Conservation (phyloP, 2,888 invertebrate genomes). For the Nesidiocoris tenuis region DNA sequence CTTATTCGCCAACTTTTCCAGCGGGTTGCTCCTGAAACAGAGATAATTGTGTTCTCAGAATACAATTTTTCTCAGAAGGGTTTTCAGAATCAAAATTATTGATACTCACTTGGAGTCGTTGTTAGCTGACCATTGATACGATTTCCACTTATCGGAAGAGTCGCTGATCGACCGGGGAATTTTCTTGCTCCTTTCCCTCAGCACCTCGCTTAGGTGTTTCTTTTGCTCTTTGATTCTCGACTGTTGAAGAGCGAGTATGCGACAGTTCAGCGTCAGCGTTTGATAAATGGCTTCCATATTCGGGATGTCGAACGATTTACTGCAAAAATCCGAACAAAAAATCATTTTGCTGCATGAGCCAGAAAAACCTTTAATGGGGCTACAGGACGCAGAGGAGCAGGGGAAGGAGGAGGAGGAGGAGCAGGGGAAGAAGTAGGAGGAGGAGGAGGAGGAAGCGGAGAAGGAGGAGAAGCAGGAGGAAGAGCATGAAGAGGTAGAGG, state of each 20-base stretch:
- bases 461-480: too few species aligned
- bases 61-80: too few species aligned
- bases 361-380: too few species aligned
- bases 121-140: neutral
- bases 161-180: constrained; percentile 15
- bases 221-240: constrained; percentile 41
- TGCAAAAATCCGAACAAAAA: too few species aligned
- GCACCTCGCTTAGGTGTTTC: constrained; percentile 20
- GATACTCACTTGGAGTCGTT: neutral
- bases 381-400: too few species aligned
- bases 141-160: constrained; percentile 13
- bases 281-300: constrained; percentile 77
- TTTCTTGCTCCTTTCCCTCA: constrained; percentile 9
- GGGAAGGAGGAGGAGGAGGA: too few species aligned
- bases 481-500: too few species aligned
- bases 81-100: neutral
- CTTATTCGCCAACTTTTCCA: constrained; percentile 51
- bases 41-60: too few species aligned
- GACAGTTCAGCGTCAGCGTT: constrained; percentile 72
- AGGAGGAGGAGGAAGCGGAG: too few species aligned
- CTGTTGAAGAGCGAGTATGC: constrained; percentile 64
- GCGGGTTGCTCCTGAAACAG: constrained; percentile 49
- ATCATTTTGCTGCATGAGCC: too few species aligned
- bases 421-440: too few species aligned
- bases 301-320: constrained; percentile 62